phyloP scores from a whole-genome alignment of 2,113 vertebrate genomes.

The Paratilapia polleni region DNA sequence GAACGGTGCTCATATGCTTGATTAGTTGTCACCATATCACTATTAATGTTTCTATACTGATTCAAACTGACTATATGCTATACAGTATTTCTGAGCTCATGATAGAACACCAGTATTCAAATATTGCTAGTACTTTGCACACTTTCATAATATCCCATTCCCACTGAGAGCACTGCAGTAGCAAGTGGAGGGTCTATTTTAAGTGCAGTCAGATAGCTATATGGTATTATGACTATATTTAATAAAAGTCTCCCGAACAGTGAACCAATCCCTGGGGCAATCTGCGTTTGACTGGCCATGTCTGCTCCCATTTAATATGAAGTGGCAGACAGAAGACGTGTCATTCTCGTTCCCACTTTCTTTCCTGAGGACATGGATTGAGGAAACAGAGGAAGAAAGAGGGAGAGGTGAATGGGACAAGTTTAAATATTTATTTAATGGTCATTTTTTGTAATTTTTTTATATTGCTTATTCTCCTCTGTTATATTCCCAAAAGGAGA shows the following conservation, averaged over 20 bases:
- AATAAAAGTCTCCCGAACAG: conserved; percentile 74
- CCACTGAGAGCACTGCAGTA: conserved; percentile 63
- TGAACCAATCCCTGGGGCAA: conserved; percentile 66
- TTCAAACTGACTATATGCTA: conserved; percentile 23
- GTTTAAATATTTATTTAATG: conserved; percentile 23
- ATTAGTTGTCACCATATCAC: conserved; percentile 12
- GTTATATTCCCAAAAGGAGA: not conserved
- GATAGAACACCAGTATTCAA: conserved; percentile 51
- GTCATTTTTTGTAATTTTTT: not conserved
- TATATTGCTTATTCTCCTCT: not conserved
- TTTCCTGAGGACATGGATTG: conserved; percentile 31
- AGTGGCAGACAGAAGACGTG: conserved; percentile 67
- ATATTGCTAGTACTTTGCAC: conserved; percentile 41
- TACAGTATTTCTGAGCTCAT: conserved; percentile 10
- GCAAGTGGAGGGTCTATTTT: conserved; percentile 69
- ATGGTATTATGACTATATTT: conserved; percentile 72
- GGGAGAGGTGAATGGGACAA: conserved; percentile 3
- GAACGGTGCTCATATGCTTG: not conserved
- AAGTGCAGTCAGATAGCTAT: conserved; percentile 71
- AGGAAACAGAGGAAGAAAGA: conserved; percentile 6
- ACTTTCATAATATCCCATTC: conserved; percentile 65
- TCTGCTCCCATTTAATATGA: conserved; percentile 73
- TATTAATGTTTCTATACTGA: conserved; percentile 5
- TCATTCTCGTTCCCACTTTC: conserved; percentile 49
- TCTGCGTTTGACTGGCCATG: conserved; percentile 71